Base-by-base conservation (phyloP, 1,140 invertebrate species). In the Nomia melanderi region DNA sequence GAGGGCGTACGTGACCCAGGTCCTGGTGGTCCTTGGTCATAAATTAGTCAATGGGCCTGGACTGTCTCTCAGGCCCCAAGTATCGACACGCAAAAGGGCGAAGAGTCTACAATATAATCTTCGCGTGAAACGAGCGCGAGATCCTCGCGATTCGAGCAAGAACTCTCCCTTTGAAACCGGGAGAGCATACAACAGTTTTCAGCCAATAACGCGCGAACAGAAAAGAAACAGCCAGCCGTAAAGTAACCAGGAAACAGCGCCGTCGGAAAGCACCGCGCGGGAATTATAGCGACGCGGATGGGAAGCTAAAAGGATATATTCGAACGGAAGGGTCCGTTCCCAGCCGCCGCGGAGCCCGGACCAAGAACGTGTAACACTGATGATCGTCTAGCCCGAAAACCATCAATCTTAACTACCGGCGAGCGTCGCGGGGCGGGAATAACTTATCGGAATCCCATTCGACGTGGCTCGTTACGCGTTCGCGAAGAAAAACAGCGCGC, bases 401-500 rank as follows among this genome's bases (percentile, higher is more conserved):
- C 73, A 76, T 76, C 73, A 59, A 76, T 76, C 73, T 69, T 14
- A 57, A 67, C 36, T 57, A 75, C 23, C 9, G 33, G 33, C 31
- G 7, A 20, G 41, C 29, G 27, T 50, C 64, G 64, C 59, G 39
- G 25, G 53, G 39, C 14, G 20, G 41, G 53, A 56, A 67, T 67
- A 69, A 69, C 39, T 76, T 76, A 69, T 76, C 73, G 73, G 66
- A 69, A 76, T 76, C 54, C 73, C 65, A 76, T 76, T 50, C 64
- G 31, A 50, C 54, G 39, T 6, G 65, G 65, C 73, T 76, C 65
- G 73, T 76, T 69, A 76, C 73, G 54, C 53, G 54, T 57, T 76
- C 41, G 54, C 54, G 39, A 69, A 69, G 73, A 69, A 76, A 76
- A 76, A 76, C 54, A 69, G 3, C 39, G 57, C n/a, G n/a, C n/a